Conservation (phyloP, 2,888 invertebrate species). For the Lampropteryx suffumata region DNA sequence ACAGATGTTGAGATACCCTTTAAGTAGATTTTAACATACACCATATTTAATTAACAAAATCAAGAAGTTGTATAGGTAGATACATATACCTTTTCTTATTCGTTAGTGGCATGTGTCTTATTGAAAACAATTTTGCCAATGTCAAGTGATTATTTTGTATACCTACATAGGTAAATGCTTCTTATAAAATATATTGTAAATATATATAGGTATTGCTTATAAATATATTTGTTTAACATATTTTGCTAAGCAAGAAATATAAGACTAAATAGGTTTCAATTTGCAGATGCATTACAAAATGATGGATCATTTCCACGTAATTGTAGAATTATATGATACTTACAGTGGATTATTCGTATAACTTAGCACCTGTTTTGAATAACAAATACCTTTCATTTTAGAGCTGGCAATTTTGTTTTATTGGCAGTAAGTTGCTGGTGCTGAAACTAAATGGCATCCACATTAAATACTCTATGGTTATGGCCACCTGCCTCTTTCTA, state of each 20-base stretch:
- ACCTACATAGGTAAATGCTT: too few relatives aligned
- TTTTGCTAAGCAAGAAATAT: not conserved
- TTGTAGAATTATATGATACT: not conserved
- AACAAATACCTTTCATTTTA: constrained; percentile 18
- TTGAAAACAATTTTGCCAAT: too few relatives aligned
- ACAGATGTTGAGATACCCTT: too few relatives aligned
- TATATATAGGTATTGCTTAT: too few relatives aligned
- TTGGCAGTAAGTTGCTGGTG: constrained; percentile 32
- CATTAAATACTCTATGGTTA: constrained; percentile 49
- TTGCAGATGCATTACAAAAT: not conserved
- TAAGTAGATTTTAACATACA: too few relatives aligned
- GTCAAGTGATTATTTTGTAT: too few relatives aligned
- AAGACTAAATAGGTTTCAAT: not conserved
- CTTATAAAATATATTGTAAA: too few relatives aligned
- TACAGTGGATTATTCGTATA: not conserved
- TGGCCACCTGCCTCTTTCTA: constrained; percentile 50
- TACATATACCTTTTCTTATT: too few relatives aligned
- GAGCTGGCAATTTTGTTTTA: constrained; percentile 27
- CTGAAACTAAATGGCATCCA: constrained; percentile 59
- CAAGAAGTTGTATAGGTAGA: too few relatives aligned
- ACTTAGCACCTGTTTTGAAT: constrained; percentile 24
- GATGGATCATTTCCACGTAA: not conserved
- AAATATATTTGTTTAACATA: too few relatives aligned
- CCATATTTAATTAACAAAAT: too few relatives aligned
- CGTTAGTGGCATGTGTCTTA: too few relatives aligned